Percentiles rank a stretch among this genome's conserved stretches.
Conservation (phyloP, 2,113 vertebrate species). For the Cololabis saira region DNA sequence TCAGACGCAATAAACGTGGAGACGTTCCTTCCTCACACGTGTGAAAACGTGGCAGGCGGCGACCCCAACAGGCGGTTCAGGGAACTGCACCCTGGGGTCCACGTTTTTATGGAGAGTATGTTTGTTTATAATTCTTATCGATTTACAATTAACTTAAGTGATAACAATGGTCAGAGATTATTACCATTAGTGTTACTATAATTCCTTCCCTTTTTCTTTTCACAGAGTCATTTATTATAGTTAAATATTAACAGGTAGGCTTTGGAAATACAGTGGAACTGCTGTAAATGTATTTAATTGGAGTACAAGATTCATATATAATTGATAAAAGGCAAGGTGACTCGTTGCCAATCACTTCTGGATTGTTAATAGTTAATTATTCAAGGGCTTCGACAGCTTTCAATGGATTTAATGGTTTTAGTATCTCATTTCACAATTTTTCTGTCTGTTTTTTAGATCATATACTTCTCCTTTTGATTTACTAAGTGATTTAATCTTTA, state of each 20-base stretch:
- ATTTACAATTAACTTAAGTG: constrained; percentile 13
- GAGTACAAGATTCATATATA: background rate
- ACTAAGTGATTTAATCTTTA: no score
- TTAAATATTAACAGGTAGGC: background rate
- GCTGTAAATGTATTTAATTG: background rate
- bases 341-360: constrained; percentile 1
- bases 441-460: no score
- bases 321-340: background rate
- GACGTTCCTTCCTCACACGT: background rate
- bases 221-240: background rate
- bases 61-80: constrained; percentile 26
- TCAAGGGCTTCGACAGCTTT: background rate
- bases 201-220: accelerated
- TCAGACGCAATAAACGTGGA: constrained; percentile 32
- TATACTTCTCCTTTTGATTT: no score
- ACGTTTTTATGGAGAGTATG: background rate
- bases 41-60: constrained; percentile 28
- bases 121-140: no score
- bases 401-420: background rate
- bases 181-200: background rate
- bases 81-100: background rate
- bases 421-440: background rate
- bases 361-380: background rate
- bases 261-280: background rate
- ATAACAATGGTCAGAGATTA: background rate